phyloP scores from a whole-genome alignment of 2,113 vertebrate species.

The Struthio camelus region DNA sequence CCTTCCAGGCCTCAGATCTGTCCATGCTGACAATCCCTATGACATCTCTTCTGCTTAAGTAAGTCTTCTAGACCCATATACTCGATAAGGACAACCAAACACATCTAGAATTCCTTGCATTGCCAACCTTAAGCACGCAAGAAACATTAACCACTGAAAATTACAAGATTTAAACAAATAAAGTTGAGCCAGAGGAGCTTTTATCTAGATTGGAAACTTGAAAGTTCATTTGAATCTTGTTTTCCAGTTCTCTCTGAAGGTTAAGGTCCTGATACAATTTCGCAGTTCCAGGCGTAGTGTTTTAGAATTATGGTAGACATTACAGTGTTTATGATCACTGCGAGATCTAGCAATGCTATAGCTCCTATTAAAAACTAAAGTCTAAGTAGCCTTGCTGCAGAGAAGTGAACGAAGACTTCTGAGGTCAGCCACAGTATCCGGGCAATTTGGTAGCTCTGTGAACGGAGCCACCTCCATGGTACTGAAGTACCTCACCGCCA shows the following conservation, averaged over 20 bases:
- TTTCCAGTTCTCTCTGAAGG: not conserved
- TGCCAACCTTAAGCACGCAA: not conserved
- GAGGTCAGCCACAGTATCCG: not conserved
- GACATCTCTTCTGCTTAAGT: not conserved
- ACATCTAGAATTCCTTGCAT: not conserved
- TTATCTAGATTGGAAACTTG: not conserved
- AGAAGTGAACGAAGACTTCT: not conserved
- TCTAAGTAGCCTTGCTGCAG: not conserved
- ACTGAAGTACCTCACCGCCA: not conserved
- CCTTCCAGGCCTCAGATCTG: fast-evolving
- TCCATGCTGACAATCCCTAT: not conserved
- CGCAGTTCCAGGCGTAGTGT: not conserved
- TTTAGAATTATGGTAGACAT: not conserved
- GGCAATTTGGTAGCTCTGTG: not conserved
- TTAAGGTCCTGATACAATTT: not conserved
- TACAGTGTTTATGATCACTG: not conserved
- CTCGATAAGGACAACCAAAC: not conserved
- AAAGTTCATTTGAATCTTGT: not conserved
- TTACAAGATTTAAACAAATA: not conserved
- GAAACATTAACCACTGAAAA: not conserved
- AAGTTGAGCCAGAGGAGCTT: not conserved
- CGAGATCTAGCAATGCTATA: not conserved
- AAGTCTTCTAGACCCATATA: not conserved
- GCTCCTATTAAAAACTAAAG: not conserved
- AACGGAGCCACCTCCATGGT: not conserved